Percentiles rank a stretch among this genome's conserved stretches.
These are phyloP conservation scores for Drosophila siamana DNA, from an alignment of 2,888 invertebrate species.

Conservation along the genomic window DNA sequence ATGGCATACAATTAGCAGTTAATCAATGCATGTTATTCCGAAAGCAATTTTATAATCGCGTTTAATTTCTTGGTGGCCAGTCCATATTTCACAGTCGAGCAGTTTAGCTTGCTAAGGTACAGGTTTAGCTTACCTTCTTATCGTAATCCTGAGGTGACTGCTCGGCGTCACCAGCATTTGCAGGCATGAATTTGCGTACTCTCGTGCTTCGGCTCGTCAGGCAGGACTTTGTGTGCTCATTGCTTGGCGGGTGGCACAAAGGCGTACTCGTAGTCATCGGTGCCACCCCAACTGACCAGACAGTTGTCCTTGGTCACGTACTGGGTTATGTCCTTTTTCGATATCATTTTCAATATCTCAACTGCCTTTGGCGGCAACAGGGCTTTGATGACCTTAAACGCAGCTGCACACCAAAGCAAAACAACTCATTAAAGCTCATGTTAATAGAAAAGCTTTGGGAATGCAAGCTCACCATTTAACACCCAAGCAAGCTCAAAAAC, in stretches of 20 bases:
- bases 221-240: constrained; percentile 30
- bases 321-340: constrained; percentile 90
- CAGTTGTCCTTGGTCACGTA: constrained; percentile 91
- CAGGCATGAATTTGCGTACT: constrained; percentile 34
- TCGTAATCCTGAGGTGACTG: constrained; percentile 49
- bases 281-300: constrained; percentile 93
- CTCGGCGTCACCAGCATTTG: constrained; percentile 66
- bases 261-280: constrained; percentile 89
- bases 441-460: background rate
- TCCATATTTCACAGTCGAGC: background rate
- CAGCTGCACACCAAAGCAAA: constrained; percentile 88
- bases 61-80: too few species aligned
- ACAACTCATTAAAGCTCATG: constrained; percentile 9
- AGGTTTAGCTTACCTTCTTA: constrained; percentile 73
- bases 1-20: too few species aligned
- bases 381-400: constrained; percentile 95
- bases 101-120: background rate
- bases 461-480: constrained; percentile 88
- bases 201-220: too few species aligned
- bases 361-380: constrained; percentile 95
- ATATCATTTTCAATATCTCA: constrained; percentile 94
- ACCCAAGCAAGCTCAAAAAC: constrained; percentile 98
- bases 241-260: constrained; percentile 87
- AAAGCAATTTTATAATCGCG: too few species aligned
- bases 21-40: too few species aligned